Conservation (phyloP, 2,888 invertebrate species). For the Brenthis daphne region DNA sequence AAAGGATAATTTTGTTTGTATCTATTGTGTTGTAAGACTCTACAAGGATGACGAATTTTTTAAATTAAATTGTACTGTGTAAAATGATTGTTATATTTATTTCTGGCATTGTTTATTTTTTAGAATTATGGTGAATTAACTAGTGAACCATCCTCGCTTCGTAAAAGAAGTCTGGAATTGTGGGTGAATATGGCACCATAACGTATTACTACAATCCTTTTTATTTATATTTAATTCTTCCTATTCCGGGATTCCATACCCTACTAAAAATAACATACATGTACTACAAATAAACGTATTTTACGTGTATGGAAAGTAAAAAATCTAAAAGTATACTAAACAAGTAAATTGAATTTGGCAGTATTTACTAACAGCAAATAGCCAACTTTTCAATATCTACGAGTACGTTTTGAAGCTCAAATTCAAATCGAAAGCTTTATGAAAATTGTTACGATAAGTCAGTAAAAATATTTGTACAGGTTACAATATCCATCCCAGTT, state of each 20-base stretch:
- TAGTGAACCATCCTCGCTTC: too few species aligned
- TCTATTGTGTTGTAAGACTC: constrained; percentile 2
- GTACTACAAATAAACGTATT: too few species aligned
- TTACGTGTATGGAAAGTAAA: background rate
- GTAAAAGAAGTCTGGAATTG: too few species aligned
- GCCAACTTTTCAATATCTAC: background rate
- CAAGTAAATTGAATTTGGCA: background rate
- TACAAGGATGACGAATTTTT: background rate
- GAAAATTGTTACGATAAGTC: background rate
- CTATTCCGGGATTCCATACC: too few species aligned
- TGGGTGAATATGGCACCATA: too few species aligned
- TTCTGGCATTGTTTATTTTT: too few species aligned
- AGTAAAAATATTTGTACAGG: constrained; percentile 2
- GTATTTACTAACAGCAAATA: background rate
- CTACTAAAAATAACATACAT: too few species aligned
- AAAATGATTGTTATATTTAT: too few species aligned
- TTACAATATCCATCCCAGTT: too few species aligned
- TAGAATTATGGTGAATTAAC: too few species aligned
- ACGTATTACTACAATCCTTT: too few species aligned
- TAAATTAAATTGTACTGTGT: background rate
- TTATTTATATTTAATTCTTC: too few species aligned
- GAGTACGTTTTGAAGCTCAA: constrained; percentile 7
- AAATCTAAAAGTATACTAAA: background rate
- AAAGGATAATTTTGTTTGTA: constrained; percentile 17
- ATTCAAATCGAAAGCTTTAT: constrained; percentile 15